Percentiles rank a stretch among this genome's conserved stretches.
These are phyloP conservation scores for Oryzias sinensis DNA, from an alignment of 2,797 vertebrate species.

Conservation along the genomic window DNA sequence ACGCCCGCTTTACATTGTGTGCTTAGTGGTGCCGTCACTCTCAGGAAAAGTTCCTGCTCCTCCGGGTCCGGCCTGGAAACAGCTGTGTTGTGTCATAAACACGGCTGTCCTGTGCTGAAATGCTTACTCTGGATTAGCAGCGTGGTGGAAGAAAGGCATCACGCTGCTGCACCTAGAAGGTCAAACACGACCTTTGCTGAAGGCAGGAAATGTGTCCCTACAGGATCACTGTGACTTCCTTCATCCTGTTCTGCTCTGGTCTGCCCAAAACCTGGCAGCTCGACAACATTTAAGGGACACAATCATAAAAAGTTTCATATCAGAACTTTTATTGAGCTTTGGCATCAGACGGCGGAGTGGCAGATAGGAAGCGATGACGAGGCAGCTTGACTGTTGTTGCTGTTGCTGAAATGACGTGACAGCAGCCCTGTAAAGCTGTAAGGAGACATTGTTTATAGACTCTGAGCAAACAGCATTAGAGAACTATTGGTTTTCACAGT, in stretches of 20 bases:
- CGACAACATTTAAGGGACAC: too few species aligned
- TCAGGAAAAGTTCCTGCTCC: conserved; percentile 15
- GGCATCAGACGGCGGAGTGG: too few species aligned
- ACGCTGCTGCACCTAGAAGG: neutral
- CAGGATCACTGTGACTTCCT: neutral
- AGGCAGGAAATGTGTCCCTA: conserved; percentile 7
- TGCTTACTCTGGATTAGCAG: conserved; percentile 30
- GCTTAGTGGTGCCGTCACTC: conserved; percentile 10
- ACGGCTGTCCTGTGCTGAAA: conserved; percentile 17
- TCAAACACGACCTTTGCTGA: neutral
- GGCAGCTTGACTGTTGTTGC: too few species aligned
- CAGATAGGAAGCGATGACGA: too few species aligned
- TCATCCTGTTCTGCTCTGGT: neutral
- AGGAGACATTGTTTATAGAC: too few species aligned
- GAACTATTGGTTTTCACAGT: too few species aligned
- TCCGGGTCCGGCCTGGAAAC: neutral
- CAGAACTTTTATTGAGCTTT: too few species aligned
- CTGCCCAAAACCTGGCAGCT: too few species aligned
- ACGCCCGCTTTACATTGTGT: neutral
- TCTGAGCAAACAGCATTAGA: too few species aligned
- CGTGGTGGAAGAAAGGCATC: neutral
- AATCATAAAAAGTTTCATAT: too few species aligned
- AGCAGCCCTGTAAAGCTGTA: too few species aligned
- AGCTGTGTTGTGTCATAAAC: conserved; percentile 11
- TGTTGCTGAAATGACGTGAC: too few species aligned